Base-by-base conservation (phyloP, 2,888 invertebrate genomes). In the Drosophila leonis region DNA sequence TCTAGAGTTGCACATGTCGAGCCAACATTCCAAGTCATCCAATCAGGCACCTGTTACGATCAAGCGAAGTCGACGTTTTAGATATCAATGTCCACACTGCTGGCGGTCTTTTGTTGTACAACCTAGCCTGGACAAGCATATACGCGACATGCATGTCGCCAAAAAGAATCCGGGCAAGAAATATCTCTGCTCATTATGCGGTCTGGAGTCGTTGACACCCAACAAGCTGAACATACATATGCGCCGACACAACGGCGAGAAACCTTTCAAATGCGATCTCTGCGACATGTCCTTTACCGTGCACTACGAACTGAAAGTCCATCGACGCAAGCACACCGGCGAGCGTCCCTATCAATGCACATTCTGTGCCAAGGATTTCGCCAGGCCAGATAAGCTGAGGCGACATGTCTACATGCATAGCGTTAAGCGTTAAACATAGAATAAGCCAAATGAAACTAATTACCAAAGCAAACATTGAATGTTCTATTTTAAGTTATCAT, bases 231-330 rank as follows among this genome's bases (percentile, higher is more conserved):
- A 94, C 35, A 95, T 95, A 2, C 95, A 95, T 76, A 95, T 95
- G 95, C 94, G 95, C 0, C 93, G 95, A 0, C 95, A 95, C 80
- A 95, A 95, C 0, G 95, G 95, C 12, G 95, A 95, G 75, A 95
- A 95, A 72, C 95, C 95, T 0, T 95, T 95, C 76, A 95, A 95
- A 82, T 95, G 95, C 78, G 95, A 95, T 82, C 94, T 94, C 62
- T 95, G 95, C 70, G 94, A 93, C 18, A 95, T 95, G 94, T 95
- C 94, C 8, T 95, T 95, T 68, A 95, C 95, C 0, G 93, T 95
- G 29, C 94, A 94, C 5, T 95, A 95, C 0, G 95, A 95, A 86
- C 92, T 95, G 29, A 94, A 94, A 78, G 94, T 94, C 54, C 95
- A 95, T 81, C 92, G 95, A 27, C 92, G 95, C 39, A 94, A 94